phyloP scores from a whole-genome alignment of 2,113 vertebrate genomes.

The Oxygymnocypris stewartii region DNA sequence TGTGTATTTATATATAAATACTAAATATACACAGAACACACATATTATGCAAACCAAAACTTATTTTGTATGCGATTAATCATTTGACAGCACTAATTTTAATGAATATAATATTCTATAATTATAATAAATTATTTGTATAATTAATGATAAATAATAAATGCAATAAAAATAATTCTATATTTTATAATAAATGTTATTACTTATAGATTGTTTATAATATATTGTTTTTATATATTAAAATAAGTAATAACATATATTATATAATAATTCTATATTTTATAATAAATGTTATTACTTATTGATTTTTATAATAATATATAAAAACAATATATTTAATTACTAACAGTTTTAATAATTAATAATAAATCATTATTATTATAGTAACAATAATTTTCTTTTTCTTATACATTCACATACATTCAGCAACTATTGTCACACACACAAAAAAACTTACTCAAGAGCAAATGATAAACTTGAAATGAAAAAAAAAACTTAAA shows the following conservation, averaged over 20 bases:
- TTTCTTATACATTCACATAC: neutral
- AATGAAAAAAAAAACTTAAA: slow-evolving; percentile 6
- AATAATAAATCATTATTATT: neutral
- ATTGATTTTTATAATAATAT: neutral
- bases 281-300: neutral
- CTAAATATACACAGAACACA: too few relatives aligned
- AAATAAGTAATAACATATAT: too few relatives aligned
- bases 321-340: neutral
- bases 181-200: neutral
- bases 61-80: too few relatives aligned
- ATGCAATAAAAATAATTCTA: neutral
- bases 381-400: neutral
- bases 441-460: slow-evolving; percentile 3
- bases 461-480: slow-evolving; percentile 24
- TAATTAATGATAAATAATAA: neutral
- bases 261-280: too few relatives aligned
- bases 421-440: slow-evolving; percentile 31
- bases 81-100: too few relatives aligned
- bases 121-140: too few relatives aligned
- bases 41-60: too few relatives aligned
- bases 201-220: neutral
- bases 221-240: too few relatives aligned
- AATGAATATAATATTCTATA: too few relatives aligned
- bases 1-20: too few relatives aligned
- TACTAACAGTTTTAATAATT: neutral